These are phyloP conservation scores for Troides aeacus DNA, from an alignment of 2,888 invertebrate genomes.

Conservation along the genomic window DNA sequence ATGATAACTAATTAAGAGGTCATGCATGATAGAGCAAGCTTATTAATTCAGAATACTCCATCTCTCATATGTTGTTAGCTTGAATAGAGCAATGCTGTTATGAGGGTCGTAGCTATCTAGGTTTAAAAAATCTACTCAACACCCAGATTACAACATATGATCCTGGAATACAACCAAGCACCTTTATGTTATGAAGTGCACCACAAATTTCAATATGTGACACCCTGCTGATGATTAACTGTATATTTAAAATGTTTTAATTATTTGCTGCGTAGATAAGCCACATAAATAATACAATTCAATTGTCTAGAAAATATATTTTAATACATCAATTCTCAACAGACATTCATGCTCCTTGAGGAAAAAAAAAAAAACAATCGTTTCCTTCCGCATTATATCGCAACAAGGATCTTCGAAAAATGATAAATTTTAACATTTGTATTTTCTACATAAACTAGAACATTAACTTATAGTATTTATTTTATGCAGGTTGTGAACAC, in stretches of 20 bases:
- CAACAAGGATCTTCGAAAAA: slow-evolving; percentile 40
- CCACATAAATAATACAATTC: slow-evolving; percentile 37
- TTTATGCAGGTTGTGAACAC: slow-evolving; percentile 57
- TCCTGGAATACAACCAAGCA: too few species aligned
- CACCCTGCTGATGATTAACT: too few species aligned
- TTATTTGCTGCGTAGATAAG: background rate
- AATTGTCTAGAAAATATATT: slow-evolving; percentile 76
- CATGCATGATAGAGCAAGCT: too few species aligned
- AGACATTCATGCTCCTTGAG: slow-evolving; percentile 69
- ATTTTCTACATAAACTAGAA: slow-evolving; percentile 36
- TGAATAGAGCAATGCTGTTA: too few species aligned
- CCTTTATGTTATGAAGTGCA: too few species aligned
- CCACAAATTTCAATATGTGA: too few species aligned
- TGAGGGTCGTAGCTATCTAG: too few species aligned
- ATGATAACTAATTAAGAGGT: too few species aligned
- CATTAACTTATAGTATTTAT: slow-evolving; percentile 34
- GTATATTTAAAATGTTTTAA: background rate
- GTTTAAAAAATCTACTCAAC: too few species aligned
- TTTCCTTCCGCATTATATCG: slow-evolving; percentile 50
- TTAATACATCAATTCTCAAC: slow-evolving; percentile 77
- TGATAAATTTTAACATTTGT: slow-evolving; percentile 31
- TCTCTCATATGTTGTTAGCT: too few species aligned
- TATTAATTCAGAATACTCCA: too few species aligned
- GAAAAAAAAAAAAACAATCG: slow-evolving; percentile 56
- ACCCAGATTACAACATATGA: too few species aligned